phyloP scores from a whole-genome alignment of 2,113 vertebrate genomes.

The Lasiurus cinereus region DNA sequence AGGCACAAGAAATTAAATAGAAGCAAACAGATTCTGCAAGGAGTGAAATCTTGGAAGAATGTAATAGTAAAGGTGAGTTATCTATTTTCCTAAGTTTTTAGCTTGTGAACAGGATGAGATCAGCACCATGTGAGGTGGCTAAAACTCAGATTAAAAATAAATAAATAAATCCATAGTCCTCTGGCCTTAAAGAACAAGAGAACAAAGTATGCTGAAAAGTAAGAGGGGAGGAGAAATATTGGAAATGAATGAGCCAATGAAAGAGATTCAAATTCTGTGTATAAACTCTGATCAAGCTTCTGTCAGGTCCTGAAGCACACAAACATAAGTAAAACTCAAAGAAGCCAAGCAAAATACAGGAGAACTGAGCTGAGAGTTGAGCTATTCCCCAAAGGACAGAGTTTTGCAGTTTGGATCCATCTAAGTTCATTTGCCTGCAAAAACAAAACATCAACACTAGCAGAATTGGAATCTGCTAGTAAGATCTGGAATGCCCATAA shows the following conservation, averaged over 20 bases:
- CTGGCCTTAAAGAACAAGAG: background rate
- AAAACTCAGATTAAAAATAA: background rate
- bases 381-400: no score
- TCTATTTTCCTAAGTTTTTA: background rate
- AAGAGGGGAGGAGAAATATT: background rate
- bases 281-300: background rate
- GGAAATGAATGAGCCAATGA: background rate
- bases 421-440: no score
- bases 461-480: no score
- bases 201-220: background rate
- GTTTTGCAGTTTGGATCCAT: no score
- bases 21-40: constrained; percentile 1
- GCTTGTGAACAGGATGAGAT: background rate
- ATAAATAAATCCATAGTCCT: background rate
- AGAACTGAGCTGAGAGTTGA: background rate
- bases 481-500: no score
- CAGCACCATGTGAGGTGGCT: background rate
- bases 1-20: background rate
- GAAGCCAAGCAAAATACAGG: background rate
- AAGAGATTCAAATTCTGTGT: background rate
- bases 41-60: background rate
- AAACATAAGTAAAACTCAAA: background rate
- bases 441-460: no score
- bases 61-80: background rate
- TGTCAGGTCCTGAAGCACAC: background rate